Base-by-base conservation (phyloP, 2,888 invertebrate species). In the Hoplodrina ambigua region DNA sequence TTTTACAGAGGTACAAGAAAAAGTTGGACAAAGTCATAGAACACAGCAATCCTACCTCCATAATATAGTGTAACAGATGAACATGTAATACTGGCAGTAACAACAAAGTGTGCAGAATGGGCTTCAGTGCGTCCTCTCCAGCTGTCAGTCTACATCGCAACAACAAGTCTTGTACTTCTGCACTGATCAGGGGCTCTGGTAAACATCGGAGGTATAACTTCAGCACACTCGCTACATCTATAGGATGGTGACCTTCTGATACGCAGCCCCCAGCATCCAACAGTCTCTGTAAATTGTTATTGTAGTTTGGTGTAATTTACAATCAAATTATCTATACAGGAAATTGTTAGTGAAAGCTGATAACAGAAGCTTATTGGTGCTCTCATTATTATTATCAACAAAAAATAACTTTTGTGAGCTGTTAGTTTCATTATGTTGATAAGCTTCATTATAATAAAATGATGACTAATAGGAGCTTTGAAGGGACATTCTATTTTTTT, bases 141-240 rank as follows among this genome's bases (percentile, higher is more conserved):
- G 92, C 92, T 2, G 97, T 92, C 70, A 97, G 90, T 58, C 96
- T 93, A 89, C 97, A 97, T 81, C 97, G 96, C 17, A 98, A 92
- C 74, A 99, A 97, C 49, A 98, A 92, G 86, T 98, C 98, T 87
- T 99, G 98, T 75, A 97, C 97, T 97, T 98, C 92, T 4, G 94
- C 93, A 91, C 94, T 96, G 57, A 99, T 97, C 25, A 99, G 93
- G 0, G 99, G 98, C 85, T 98, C 98, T 0, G 98, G 98, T 64
- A 99, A 94, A 90, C 98, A 97, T 71, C 99, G 96, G 75, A 99
- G 97, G 90, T 98, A 99, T 59, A 97, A 97, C 90, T 99, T 99
- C 33, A 99, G 94, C 44, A 98, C 97, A 89, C 97, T 98, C 1
- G 98, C 98, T 19, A 98, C 97, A 93, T 99, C 99, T 82, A 98